These are phyloP conservation scores for Chorisops tibialis DNA, from an alignment of 2,888 invertebrate species.

Conservation along the genomic window DNA sequence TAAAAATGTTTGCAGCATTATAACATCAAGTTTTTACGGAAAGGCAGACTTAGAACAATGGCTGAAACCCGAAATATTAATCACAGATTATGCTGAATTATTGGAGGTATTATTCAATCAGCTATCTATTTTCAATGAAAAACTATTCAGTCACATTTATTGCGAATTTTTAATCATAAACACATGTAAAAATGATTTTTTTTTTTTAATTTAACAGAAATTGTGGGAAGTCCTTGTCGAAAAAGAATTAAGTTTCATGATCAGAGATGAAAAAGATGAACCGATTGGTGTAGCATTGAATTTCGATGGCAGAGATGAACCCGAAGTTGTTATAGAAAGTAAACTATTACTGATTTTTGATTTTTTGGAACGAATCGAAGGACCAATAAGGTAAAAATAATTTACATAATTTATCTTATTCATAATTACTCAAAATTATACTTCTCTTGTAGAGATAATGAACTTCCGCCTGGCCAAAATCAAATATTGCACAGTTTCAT, in stretches of 20 bases:
- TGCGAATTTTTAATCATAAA: not conserved
- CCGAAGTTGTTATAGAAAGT: slow-evolving; percentile 65
- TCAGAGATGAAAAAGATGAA: slow-evolving; percentile 57
- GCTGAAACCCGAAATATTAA: slow-evolving; percentile 65
- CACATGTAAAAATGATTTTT: not conserved
- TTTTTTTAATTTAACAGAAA: slow-evolving; percentile 43
- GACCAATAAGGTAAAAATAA: slow-evolving; percentile 63
- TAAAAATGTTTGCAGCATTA: slow-evolving; percentile 60
- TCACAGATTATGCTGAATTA: slow-evolving; percentile 63
- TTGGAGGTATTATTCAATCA: not conserved
- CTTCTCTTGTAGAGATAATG: slow-evolving; percentile 52
- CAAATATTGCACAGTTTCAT: slow-evolving; percentile 78
- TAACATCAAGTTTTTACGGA: slow-evolving; percentile 78
- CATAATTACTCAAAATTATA: not conserved
- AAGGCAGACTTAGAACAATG: slow-evolving; percentile 84
- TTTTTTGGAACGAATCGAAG: slow-evolving; percentile 74
- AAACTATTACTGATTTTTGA: slow-evolving; percentile 71
- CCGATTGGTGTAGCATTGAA: slow-evolving; percentile 70
- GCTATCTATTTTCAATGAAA: not conserved
- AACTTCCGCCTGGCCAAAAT: slow-evolving; percentile 63
- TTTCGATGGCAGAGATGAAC: slow-evolving; percentile 79
- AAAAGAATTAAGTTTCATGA: slow-evolving; percentile 70
- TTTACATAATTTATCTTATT: not conserved
- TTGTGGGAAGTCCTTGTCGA: slow-evolving; percentile 69
- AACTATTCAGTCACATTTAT: not conserved